Conservation (phyloP, 2,113 vertebrate genomes). For the Dipodomys merriami region DNA sequence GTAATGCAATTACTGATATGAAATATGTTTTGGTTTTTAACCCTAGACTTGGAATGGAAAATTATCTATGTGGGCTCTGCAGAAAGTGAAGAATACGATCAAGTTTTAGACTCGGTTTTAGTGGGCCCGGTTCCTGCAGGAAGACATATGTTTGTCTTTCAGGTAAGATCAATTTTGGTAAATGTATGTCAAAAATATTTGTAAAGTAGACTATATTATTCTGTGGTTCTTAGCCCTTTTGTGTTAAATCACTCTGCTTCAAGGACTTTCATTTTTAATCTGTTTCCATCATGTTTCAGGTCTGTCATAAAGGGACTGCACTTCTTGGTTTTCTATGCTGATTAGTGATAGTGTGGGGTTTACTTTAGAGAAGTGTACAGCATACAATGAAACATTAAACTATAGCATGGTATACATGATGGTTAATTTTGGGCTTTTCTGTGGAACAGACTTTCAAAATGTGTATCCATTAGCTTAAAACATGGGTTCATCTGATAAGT, state of each 20-base stretch:
- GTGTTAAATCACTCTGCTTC: constrained; percentile 22
- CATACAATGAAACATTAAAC: not conserved
- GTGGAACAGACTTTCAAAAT: not conserved
- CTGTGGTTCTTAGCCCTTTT: not conserved
- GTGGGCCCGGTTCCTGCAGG: constrained; percentile 90
- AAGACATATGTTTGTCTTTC: constrained; percentile 92
- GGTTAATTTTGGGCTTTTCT: not conserved
- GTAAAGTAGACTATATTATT: not conserved
- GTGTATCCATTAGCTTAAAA: not conserved
- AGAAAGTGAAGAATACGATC: constrained; percentile 91
- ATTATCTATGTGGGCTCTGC: constrained; percentile 91
- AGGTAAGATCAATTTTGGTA: constrained; percentile 85
- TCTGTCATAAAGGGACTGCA: not conserved
- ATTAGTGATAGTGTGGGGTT: not conserved
- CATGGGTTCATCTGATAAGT: not conserved
- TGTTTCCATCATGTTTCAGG: not conserved
- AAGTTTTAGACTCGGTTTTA: constrained; percentile 91
- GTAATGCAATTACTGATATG: constrained; percentile 50
- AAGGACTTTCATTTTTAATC: constrained; percentile 14
- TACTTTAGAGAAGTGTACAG: not conserved
- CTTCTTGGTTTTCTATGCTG: not conserved
- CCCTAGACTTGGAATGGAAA: constrained; percentile 90
- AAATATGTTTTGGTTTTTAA: constrained; percentile 76
- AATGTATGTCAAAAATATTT: constrained; percentile 1
- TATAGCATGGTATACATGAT: not conserved